Evolutionary conservation across 2,113 vertebrate genomes (phyloP), one percentile per base, ranked within the genome.

Genomic region (Campylomormyrus numenius): DNA sequence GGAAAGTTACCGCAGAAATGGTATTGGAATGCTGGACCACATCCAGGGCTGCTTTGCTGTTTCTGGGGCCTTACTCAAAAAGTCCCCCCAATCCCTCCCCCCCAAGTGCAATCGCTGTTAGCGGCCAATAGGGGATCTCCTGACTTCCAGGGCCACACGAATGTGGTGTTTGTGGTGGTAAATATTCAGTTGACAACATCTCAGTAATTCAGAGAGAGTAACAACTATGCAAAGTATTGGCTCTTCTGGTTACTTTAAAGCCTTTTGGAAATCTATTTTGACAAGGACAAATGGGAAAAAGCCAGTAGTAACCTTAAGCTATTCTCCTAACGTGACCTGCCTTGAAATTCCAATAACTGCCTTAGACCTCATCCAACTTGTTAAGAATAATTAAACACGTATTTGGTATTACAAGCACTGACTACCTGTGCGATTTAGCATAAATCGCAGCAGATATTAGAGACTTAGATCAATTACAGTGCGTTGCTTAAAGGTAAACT

Each of bases 391-490:
- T 87, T 87, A 87, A 53, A 35, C 17, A 53, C 17, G 50, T 56
- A 52, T 87, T 56, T 87, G 50, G 46, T 87, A 56, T 35, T 87
- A 87, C 85, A 87, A 87, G 85, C 31, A 52, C 6, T 39, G 85
- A 87, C 56, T 87, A 87, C 27, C 49, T 86, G n/a, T 52, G 45
- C 48, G 24, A 86, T 86, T 21, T 50, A 21, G 39, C 77, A 83
- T 83, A 83, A 83, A 83, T 83, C 85, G 80, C 91, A 91, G 39
- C 39, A 48, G 39, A 49, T 31, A 83, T 91, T 39, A 84, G 87
- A 90, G 91, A 52, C 85, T 89, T 53, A 42, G 42, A 56, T 56
- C 8, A 80, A 53, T 77, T 84, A 83, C 48, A 83, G 35, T 52
- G 74, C 45, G 35, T 42, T 11, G 80, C 46, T 53, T 50, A 85